Evolutionary conservation across 2,113 vertebrate species (phyloP).

Genomic region (Panthera uncia): DNA sequence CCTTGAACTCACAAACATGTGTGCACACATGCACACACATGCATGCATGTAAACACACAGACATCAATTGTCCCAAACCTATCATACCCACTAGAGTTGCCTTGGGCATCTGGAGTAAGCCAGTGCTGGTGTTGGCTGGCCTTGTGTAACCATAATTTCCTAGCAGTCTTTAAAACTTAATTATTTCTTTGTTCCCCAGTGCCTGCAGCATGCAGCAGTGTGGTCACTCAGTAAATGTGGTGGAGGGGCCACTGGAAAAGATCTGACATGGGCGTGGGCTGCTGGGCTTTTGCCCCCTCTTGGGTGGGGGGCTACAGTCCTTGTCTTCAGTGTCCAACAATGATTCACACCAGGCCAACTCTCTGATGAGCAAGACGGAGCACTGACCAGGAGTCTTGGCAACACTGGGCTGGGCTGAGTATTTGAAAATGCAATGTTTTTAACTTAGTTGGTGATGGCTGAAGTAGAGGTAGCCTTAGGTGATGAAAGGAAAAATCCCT

Average conservation of each 20-base stretch:
- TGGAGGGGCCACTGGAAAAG: not conserved
- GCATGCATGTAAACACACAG: accelerated
- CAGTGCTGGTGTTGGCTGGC: not conserved
- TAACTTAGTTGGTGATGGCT: not conserved
- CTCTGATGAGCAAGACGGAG: not conserved
- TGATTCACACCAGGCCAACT: not conserved
- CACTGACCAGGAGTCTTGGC: not conserved
- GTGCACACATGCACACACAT: accelerated
- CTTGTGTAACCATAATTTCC: not conserved
- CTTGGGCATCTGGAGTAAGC: not conserved
- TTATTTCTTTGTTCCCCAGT: not conserved
- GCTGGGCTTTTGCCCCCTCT: not conserved
- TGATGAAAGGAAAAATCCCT: not conserved
- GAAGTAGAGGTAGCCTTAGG: not conserved
- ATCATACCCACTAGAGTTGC: not conserved
- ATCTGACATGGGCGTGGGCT: not conserved
- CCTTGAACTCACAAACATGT: not conserved
- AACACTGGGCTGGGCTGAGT: not conserved
- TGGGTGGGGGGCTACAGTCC: too few relatives aligned
- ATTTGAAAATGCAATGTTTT: not conserved
- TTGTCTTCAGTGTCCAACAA: not conserved
- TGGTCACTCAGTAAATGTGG: not conserved
- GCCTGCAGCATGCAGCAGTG: not conserved
- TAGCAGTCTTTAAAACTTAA: not conserved
- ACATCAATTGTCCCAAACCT: not conserved